Evolutionary conservation across 2,797 vertebrate species (phyloP).

Genomic region (Pyrocephalus nanus): DNA sequence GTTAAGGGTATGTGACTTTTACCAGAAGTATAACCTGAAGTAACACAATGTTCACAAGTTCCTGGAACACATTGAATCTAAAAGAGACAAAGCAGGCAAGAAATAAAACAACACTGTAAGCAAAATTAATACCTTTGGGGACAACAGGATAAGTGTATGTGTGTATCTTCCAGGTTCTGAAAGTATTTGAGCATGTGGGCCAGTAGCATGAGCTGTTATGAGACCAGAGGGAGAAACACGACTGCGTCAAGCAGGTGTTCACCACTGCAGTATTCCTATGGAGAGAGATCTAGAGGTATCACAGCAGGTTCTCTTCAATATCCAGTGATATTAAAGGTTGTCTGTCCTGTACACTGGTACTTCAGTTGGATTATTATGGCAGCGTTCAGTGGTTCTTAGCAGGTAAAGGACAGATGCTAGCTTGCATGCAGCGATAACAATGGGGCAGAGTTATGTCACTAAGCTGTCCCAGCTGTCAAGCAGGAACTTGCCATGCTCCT

Average conservation of each 20-base stretch:
- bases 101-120: background rate
- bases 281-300: background rate
- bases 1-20: background rate
- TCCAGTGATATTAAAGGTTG: background rate
- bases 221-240: background rate
- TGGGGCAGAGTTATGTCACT: background rate
- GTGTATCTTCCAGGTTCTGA: background rate
- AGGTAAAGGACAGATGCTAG: background rate
- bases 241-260: background rate
- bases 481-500: background rate
- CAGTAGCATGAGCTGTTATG: background rate
- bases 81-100: background rate
- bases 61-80: background rate
- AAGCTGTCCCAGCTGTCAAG: background rate
- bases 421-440: fast-evolving
- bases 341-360: background rate
- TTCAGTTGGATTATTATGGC: background rate
- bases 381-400: background rate
- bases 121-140: background rate
- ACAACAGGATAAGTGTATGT: background rate
- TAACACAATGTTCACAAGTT: background rate
- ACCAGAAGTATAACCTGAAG: background rate
- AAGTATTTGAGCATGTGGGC: background rate
- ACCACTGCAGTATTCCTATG: fast-evolving
- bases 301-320: background rate